A percentile compares a stretch with the other conserved stretches of the same genome.
Conservation (phyloP, 2,888 invertebrate species). For the Limnephilus auricula region DNA sequence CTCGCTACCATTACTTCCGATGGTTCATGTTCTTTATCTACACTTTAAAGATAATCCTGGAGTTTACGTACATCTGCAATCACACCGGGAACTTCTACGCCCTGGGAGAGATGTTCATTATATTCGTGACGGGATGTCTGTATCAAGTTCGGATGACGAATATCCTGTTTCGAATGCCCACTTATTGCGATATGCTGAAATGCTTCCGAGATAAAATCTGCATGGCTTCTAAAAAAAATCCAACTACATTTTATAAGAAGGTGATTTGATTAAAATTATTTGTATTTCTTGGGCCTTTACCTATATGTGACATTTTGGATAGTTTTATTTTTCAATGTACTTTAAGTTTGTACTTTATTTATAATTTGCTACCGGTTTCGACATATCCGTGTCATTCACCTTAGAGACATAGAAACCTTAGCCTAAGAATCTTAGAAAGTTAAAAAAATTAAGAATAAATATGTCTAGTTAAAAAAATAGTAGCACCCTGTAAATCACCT, state of each 20-base stretch:
- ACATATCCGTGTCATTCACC: no score
- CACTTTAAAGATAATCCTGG: slow-evolving; percentile 34
- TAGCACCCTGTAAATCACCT: no score
- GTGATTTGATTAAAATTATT: background rate
- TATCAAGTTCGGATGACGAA: slow-evolving; percentile 45
- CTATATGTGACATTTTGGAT: no score
- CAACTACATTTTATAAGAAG: slow-evolving; percentile 35
- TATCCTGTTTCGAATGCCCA: slow-evolving; percentile 24
- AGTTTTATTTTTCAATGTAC: no score
- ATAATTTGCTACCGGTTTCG: no score
- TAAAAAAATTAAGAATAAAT: no score
- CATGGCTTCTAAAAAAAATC: slow-evolving; percentile 12
- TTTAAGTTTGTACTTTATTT: no score
- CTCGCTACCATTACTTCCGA: slow-evolving; percentile 3
- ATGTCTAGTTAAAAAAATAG: no score
- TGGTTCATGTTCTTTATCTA: slow-evolving; percentile 31
- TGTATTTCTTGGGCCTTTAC: no score
- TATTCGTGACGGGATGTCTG: slow-evolving; percentile 40
- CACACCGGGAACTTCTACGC: slow-evolving; percentile 43
- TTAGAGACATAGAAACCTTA: no score
- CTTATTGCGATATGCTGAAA: slow-evolving; percentile 10
- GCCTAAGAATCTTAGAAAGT: no score
- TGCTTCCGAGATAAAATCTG: slow-evolving; percentile 46
- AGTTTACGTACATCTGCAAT: slow-evolving; percentile 48
- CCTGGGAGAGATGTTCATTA: slow-evolving; percentile 54